Conservation (phyloP, 2,113 vertebrate species). For the Notarius quadriscutis region DNA sequence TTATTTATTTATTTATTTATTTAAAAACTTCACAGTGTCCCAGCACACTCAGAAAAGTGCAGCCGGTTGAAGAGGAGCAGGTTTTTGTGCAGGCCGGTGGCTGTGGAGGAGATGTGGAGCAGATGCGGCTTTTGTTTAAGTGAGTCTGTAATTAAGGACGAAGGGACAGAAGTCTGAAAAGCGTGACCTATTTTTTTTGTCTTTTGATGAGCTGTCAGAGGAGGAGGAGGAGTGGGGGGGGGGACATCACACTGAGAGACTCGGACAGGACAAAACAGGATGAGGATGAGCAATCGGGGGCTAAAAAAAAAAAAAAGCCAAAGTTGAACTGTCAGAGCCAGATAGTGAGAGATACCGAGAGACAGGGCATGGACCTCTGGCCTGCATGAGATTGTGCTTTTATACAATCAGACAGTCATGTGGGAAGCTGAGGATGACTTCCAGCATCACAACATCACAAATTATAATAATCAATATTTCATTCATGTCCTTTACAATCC, state of each 20-base stretch:
- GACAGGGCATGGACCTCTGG: not conserved
- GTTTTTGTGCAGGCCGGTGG: slow-evolving; percentile 65
- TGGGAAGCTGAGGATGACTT: not conserved
- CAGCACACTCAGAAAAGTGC: slow-evolving; percentile 23
- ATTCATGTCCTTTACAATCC: not conserved
- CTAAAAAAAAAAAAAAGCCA: not conserved
- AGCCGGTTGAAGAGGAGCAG: slow-evolving; percentile 62
- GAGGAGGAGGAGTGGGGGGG: slow-evolving; percentile 60
- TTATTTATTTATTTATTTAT: not conserved
- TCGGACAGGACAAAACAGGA: slow-evolving; percentile 20
- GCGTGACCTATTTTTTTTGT: slow-evolving; percentile 78
- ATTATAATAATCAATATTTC: not conserved
- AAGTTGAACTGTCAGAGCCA: slow-evolving; percentile 2
- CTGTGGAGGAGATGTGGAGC: slow-evolving; percentile 72
- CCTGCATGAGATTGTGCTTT: slow-evolving; percentile 13
- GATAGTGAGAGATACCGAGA: not conserved
- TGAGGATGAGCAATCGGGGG: slow-evolving; percentile 17
- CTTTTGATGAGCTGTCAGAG: slow-evolving; percentile 82
- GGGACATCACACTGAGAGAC: slow-evolving; percentile 1
- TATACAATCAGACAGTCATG: not conserved
- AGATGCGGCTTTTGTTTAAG: slow-evolving; percentile 84
- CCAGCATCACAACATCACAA: not conserved
- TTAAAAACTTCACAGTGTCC: not conserved
- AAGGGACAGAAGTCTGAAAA: slow-evolving; percentile 79
- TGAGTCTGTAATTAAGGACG: slow-evolving; percentile 79